These are phyloP conservation scores for Periphyllus acericola DNA, from an alignment of 2,888 invertebrate genomes.

Conservation along the genomic window DNA sequence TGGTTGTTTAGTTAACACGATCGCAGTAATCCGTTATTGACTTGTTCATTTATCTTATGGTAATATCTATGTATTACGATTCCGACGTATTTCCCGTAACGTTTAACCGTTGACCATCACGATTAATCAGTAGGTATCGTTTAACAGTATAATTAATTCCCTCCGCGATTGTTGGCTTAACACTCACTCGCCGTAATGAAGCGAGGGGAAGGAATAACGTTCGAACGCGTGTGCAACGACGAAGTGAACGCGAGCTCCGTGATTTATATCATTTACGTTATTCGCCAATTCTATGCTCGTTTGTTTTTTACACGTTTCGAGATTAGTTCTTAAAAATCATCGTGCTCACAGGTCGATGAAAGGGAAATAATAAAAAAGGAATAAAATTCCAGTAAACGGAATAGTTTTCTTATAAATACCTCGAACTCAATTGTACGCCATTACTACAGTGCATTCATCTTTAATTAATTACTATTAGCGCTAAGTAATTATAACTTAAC, in stretches of 20 bases:
- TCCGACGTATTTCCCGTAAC: neutral
- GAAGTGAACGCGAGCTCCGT: neutral
- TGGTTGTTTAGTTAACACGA: neutral
- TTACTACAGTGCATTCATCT: no score
- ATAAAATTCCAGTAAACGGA: no score
- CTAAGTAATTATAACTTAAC: no score
- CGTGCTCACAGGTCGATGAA: no score
- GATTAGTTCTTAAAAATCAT: no score
- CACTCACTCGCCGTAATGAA: neutral
- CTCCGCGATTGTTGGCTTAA: neutral
- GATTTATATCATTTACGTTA: no score
- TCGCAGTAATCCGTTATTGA: neutral
- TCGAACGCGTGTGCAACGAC: neutral
- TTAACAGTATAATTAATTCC: neutral
- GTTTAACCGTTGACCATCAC: neutral
- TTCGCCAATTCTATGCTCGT: no score
- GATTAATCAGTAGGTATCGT: slow-evolving; percentile 5
- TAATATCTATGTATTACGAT: neutral
- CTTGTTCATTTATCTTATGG: slow-evolving; percentile 21
- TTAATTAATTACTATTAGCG: no score
- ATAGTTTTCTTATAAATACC: no score
- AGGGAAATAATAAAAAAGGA: no score
- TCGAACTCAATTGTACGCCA: no score
- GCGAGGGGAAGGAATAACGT: neutral
- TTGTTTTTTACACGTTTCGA: no score